Evolutionary conservation across 2,113 vertebrate species (phyloP).

Genomic region (Mesembrinibis cayennensis): DNA sequence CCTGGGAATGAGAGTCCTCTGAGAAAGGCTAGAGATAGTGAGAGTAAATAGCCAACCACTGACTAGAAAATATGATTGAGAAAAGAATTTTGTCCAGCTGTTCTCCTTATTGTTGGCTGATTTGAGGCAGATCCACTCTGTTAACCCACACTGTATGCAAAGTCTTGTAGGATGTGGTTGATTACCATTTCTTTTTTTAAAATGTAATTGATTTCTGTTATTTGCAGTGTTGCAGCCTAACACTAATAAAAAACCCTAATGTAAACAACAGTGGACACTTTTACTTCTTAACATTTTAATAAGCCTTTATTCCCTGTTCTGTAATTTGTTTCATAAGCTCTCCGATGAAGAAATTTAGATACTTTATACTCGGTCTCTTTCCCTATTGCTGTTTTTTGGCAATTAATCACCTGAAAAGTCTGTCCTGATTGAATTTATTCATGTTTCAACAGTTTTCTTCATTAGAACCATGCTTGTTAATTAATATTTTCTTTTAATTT

Average conservation of each 20-base stretch:
- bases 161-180: not conserved
- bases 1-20: not conserved
- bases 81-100: not conserved
- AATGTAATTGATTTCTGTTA: not conserved
- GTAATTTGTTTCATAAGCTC: not conserved
- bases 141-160: not conserved
- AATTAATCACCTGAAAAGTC: not conserved
- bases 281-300: not conserved
- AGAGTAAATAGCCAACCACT: not conserved
- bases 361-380: not conserved
- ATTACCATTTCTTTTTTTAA: not conserved
- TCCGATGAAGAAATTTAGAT: not conserved
- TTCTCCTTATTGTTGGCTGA: not conserved
- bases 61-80: not conserved
- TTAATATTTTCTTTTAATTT: not conserved
- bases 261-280: not conserved
- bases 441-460: not conserved
- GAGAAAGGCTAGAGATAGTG: not conserved
- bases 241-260: not conserved
- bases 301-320: not conserved
- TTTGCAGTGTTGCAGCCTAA: not conserved
- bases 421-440: not conserved
- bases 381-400: not conserved
- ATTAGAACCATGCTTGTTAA: not conserved
- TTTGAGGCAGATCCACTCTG: not conserved